Percentiles rank a stretch among this genome's conserved stretches.
Conservation (phyloP, 2,797 vertebrate genomes). For the Discoglossus pictus region DNA sequence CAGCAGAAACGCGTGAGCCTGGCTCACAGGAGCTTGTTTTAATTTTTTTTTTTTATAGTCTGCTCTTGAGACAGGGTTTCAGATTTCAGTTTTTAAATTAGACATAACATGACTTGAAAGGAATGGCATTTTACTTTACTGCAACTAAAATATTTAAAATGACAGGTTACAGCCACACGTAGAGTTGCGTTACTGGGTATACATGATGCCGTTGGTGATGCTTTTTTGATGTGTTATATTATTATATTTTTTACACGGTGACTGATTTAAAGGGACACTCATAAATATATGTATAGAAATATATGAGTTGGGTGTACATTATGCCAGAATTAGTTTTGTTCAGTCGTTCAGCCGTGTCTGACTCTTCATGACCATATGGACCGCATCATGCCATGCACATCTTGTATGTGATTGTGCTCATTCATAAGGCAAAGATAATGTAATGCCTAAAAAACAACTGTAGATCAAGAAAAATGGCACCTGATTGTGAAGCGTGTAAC, state of each 20-base stretch:
- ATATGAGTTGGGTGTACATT: no score
- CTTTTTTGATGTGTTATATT: constrained; percentile 7
- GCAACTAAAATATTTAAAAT: constrained; percentile 37
- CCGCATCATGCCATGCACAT: no score
- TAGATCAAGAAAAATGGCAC: no score
- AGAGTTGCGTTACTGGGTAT: constrained; percentile 9
- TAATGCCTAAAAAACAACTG: no score
- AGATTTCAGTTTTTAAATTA: constrained; percentile 54
- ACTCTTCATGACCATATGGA: no score
- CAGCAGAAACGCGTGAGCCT: constrained; percentile 71
- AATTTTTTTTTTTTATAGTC: constrained; percentile 56
- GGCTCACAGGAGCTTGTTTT: constrained; percentile 65
- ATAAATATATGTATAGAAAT: no score
- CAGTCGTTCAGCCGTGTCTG: no score
- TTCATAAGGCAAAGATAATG: no score
- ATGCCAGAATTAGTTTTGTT: no score
- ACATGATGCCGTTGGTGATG: constrained; percentile 25
- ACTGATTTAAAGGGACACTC: no score
- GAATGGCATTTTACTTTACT: constrained; percentile 55
- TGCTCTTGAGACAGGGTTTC: constrained; percentile 55
- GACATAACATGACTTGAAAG: constrained; percentile 51
- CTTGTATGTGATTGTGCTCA: no score
- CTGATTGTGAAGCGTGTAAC: no score
- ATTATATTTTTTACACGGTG: neutral
- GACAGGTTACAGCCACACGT: constrained; percentile 33